Base-by-base conservation (phyloP, 1,140 invertebrate species). In the Aplysia californica region DNA sequence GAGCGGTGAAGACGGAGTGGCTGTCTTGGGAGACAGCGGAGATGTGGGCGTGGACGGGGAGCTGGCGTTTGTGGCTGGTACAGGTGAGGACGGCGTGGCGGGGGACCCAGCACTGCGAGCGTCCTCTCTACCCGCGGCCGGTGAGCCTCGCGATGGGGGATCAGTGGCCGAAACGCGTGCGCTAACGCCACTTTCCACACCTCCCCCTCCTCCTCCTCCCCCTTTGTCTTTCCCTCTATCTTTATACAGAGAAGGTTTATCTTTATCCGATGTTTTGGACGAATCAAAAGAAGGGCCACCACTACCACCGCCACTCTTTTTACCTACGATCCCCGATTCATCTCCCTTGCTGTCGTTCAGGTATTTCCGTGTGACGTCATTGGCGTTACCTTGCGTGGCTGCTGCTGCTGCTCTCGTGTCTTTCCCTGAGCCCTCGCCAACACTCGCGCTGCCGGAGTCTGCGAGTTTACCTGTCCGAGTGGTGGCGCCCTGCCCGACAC, bases 171-270 rank as follows among this genome's bases (percentile, higher is more conserved):
- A n/a, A n/a, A n/a, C n/a, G n/a, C n/a, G n/a, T 29, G 1, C 5
- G 15, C 44, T 3, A 3, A 55, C 41, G 38, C 58, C 58, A 18
- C 58, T 26, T 61, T 26, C 58, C 26, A 10, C 58, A 18, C 58
- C 58, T 61, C 29, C 58, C 26, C 58, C 58, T 61, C 36, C 36
- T 68, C 38, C 35, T 66, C 35, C 64, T 66, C 26, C 26, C 15
- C 26, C 35, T 69, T 31, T 26, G 5, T 44, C 67, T 69, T 23
- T 69, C 36, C 64, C 64, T 66, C 64, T 29, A 33, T 66, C 64
- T 66, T 35, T 35, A 20, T 66, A 36, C 15, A 3, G 35, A 20
- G 64, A 33, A 20, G 26, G 20, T 35, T 66, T 66, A 15, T 66
- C 35, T 10, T 20, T 23, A 35, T 66, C 64, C 20, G 23, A 23